Evolutionary conservation across 2,888 invertebrate species (phyloP), one percentile per base, ranked within the genome.

Genomic region (Phania funesta): DNA sequence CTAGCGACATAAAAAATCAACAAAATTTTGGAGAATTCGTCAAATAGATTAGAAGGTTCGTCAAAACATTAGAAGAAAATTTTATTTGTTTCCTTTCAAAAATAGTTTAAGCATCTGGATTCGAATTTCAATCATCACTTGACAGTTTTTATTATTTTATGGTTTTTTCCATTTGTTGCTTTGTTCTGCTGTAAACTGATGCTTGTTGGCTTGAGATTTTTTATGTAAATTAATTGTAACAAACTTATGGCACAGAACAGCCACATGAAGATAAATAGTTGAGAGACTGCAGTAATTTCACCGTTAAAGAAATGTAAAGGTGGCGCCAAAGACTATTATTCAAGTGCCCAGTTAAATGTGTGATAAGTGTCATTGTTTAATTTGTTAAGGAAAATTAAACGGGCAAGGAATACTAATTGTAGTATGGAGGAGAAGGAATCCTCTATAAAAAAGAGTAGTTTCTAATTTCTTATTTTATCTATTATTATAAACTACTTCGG

Each of bases 161-260:
- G 67, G 18, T 50, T 60, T 50, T 32, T 18, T 58, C 22, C 22
- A 50, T 46, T 20, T 35, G 11, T 41, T n/a, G 5, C 8, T 13
- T 48, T 73, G 24, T 44, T 64, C 16, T 7, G 16, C 52, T 74
- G 67, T 68, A 79, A 79, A 24, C 16, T 52, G 38, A 74, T 50
- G 67, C 67, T 44, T 52, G 26, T 20, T 38, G 64, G 16, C 44
- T 52, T 35, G 18, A n/a, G 70, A 60, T 71, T 81, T 76, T 71
- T 76, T 76, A 81, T 81, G 67, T 81, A 76, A 76, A 81, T 81
- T 76, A 76, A 81, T 76, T 81, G 71, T 71, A 68, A 64, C 70
- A 77, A 22, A 65, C 9, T 44, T 52, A 32, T 16, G 16, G 46
- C 32, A 22, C 32, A 29, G 13, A 18, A 50, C 24, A 41, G 3